A percentile compares a stretch with the other conserved stretches of the same genome.
Conservation (phyloP, 1,140 invertebrate species). For the Neodiprion pinetum region DNA sequence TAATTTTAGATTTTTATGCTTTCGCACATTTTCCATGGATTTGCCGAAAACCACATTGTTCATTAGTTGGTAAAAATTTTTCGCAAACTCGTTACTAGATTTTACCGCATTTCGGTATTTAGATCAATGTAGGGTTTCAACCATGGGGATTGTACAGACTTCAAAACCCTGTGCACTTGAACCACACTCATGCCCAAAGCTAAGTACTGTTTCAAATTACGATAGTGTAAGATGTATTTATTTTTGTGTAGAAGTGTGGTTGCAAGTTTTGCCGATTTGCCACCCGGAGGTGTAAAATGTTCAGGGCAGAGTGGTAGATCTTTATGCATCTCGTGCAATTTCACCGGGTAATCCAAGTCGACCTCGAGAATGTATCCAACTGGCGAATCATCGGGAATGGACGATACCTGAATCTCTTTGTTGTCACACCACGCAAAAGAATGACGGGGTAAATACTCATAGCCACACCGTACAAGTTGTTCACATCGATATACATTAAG, state of each 20-base stretch:
- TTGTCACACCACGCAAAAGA: constrained; percentile 55
- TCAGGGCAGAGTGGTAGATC: constrained; percentile 33
- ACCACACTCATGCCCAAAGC: constrained; percentile 54
- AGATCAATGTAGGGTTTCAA: constrained; percentile 59
- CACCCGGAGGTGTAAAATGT: constrained; percentile 31
- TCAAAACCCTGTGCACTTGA: constrained; percentile 60
- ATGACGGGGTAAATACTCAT: constrained; percentile 51
- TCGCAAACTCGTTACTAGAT: constrained; percentile 55
- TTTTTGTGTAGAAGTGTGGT: constrained; percentile 49
- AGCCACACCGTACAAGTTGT: constrained; percentile 65
- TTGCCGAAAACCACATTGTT: constrained; percentile 35
- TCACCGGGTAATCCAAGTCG: no score
- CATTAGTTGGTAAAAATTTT: constrained; percentile 39
- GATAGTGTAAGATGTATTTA: constrained; percentile 63
- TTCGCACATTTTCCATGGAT: constrained; percentile 61
- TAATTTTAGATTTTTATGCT: constrained; percentile 54
- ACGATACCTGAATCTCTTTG: constrained; percentile 39
- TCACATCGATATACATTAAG: constrained; percentile 60
- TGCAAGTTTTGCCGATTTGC: constrained; percentile 48
- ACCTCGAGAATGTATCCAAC: constrained; percentile 21
- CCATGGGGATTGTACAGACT: constrained; percentile 36
- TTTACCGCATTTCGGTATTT: constrained; percentile 36
- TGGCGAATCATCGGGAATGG: constrained; percentile 50
- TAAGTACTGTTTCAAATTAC: constrained; percentile 60
- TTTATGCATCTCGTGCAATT: no score